Conservation (phyloP, 2,113 vertebrate species). For the Pangasianodon gigas region DNA sequence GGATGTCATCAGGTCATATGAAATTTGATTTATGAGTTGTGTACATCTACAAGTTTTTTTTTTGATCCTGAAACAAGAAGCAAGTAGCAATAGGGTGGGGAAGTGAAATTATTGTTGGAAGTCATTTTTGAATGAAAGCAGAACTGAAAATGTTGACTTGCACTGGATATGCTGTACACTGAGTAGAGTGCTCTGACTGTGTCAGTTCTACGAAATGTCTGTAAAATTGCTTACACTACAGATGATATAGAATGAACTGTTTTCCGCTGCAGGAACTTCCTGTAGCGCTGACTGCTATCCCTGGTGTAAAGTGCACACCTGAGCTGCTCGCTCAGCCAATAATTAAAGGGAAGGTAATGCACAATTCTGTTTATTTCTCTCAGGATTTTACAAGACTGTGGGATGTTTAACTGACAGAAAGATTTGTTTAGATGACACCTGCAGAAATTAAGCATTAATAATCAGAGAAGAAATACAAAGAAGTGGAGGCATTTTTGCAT, state of each 20-base stretch:
- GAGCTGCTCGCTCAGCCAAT: slow-evolving; percentile 78
- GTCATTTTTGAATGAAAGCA: background rate
- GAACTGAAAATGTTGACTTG: background rate
- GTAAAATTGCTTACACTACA: background rate
- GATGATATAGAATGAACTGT: background rate
- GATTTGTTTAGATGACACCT: background rate
- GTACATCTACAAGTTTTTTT: background rate
- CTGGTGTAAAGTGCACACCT: slow-evolving; percentile 80
- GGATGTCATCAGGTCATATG: too few relatives aligned
- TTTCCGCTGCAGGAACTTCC: slow-evolving; percentile 62
- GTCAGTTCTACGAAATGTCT: background rate
- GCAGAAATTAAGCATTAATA: background rate
- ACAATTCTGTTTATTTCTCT: background rate
- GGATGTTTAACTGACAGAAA: background rate
- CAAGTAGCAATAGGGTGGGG: background rate
- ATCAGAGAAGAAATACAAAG: background rate
- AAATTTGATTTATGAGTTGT: too few relatives aligned
- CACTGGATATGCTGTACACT: background rate
- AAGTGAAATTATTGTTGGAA: background rate
- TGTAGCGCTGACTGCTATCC: slow-evolving; percentile 72
- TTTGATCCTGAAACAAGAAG: background rate
- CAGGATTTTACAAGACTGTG: background rate
- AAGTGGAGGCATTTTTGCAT: background rate
- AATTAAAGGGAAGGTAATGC: slow-evolving; percentile 79
- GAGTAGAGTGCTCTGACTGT: background rate